phyloP scores from a whole-genome alignment of 1,140 invertebrate species.

The Tenebrio molitor region DNA sequence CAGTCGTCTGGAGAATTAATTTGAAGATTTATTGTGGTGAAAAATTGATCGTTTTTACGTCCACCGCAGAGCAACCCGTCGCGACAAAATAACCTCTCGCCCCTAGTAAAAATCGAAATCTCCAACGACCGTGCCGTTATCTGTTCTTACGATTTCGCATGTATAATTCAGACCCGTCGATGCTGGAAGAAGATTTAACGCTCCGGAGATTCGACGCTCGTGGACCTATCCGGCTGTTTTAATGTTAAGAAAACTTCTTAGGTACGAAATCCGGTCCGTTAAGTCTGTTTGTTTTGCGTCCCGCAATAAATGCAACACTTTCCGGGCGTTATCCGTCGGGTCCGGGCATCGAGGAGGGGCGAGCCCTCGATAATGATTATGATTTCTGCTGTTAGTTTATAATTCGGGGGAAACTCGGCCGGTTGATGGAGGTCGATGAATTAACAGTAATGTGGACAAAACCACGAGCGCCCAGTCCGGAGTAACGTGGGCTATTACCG shows the following conservation, averaged over 20 bases:
- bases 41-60: constrained; percentile 4
- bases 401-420: neutral
- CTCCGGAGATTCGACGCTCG: constrained; percentile 20
- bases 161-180: constrained; percentile 35
- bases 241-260: constrained; percentile 42
- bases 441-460: constrained; percentile 35
- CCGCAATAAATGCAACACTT: constrained; percentile 22
- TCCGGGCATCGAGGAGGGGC: too few relatives aligned
- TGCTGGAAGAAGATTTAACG: constrained; percentile 46
- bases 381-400: constrained; percentile 5
- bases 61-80: neutral
- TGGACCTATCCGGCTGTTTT: constrained; percentile 22
- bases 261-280: constrained; percentile 10
- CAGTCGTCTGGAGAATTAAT: neutral
- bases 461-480: constrained; percentile 15
- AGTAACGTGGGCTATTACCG: neutral
- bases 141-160: constrained; percentile 36
- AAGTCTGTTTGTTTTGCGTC: constrained; percentile 4
- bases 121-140: constrained; percentile 42
- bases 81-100: neutral
- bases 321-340: too few relatives aligned
- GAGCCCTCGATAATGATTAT: neutral
- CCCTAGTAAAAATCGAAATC: constrained; percentile 43
- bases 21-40: neutral
- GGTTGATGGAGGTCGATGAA: constrained; percentile 4